Evolutionary conservation across 2,888 invertebrate species (phyloP), one percentile per base, ranked within the genome.

Genomic region (Nomada hirtipes): DNA sequence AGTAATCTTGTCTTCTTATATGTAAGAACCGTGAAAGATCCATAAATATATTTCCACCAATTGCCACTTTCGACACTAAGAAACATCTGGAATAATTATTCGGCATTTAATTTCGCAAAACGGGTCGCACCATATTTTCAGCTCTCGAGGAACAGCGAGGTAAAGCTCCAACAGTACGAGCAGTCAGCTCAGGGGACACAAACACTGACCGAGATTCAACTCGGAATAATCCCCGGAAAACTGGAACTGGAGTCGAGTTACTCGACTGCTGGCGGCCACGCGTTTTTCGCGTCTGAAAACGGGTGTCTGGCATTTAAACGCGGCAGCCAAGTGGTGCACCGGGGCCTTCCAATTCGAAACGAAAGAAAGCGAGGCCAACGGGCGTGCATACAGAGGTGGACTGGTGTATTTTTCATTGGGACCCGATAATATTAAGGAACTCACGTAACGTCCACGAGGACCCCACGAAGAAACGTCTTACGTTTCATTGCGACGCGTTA

Each of bases 151-250:
- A 36, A 36, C 36, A 36, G 36, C 36, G 7, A 7, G 36, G 36
- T 7, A 15, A 47, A 47, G 15, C 47, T 47, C 47, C 13, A 47
- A 13, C 57, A 9, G 65, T 52, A 36, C 10, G 18, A 15, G 18
- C 26, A 26, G 36, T 42, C 67, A 57, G 72, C 52, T 59, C 20
- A 13, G 23, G 53, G 23, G 52, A 44, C 67, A 29, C n/a, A 29
- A 55, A 52, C 52, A 36, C 50, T 50, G 75, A 47, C 68, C 63
- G 26, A 75, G 57, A 50, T 55, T 44, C 68, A 69, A 59, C 78
- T 75, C 70, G 70, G 65, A 80, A 67, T 80, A 80, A 80, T 80
- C 61, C 29, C 18, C 29, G 15, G 42, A 29, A 67, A 72, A 63
- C 20, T 68, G 61, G 42, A 53, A 52, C 18, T 63, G 42, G 57